phyloP scores from a whole-genome alignment of 2,888 invertebrate species.

The Helleia helle region DNA sequence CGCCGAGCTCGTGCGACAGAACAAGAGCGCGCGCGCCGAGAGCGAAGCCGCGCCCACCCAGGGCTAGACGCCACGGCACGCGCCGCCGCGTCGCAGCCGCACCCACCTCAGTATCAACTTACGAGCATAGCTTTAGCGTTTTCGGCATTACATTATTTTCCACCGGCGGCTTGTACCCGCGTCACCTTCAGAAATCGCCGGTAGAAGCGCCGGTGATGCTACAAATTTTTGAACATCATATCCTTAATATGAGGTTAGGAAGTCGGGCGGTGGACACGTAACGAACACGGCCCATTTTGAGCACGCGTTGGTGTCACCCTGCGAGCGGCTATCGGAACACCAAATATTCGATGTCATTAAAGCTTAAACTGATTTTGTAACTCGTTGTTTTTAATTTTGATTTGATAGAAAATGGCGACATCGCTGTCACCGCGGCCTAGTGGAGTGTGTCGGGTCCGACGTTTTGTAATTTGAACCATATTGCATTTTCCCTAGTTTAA shows the following conservation, averaged over 20 bases:
- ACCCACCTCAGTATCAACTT: slow-evolving; percentile 10
- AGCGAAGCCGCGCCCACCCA: slow-evolving; percentile 76
- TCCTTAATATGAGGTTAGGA: slow-evolving; percentile 1
- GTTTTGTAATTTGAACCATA: slow-evolving; percentile 13
- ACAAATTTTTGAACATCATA: slow-evolving; percentile 1
- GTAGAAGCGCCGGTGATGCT: neutral
- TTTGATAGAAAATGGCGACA: slow-evolving; percentile 7
- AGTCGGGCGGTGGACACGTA: neutral
- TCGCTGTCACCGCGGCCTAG: slow-evolving; percentile 29
- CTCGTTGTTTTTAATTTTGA: slow-evolving; percentile 14
- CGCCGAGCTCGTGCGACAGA: slow-evolving; percentile 92
- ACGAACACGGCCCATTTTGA: neutral
- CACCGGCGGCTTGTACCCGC: neutral
- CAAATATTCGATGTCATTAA: neutral
- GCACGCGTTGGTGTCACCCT: neutral
- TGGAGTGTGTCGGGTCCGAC: slow-evolving; percentile 8
- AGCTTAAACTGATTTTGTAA: neutral
- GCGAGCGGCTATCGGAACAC: neutral
- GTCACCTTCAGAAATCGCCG: too few relatives aligned
- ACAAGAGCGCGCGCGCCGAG: slow-evolving; percentile 82
- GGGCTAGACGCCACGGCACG: slow-evolving; percentile 25
- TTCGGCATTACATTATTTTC: neutral
- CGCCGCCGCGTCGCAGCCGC: slow-evolving; percentile 23
- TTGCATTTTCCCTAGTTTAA: slow-evolving; percentile 12
- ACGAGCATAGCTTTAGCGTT: neutral